phyloP scores from a whole-genome alignment of 2,888 invertebrate genomes.

The Fragum fragum region DNA sequence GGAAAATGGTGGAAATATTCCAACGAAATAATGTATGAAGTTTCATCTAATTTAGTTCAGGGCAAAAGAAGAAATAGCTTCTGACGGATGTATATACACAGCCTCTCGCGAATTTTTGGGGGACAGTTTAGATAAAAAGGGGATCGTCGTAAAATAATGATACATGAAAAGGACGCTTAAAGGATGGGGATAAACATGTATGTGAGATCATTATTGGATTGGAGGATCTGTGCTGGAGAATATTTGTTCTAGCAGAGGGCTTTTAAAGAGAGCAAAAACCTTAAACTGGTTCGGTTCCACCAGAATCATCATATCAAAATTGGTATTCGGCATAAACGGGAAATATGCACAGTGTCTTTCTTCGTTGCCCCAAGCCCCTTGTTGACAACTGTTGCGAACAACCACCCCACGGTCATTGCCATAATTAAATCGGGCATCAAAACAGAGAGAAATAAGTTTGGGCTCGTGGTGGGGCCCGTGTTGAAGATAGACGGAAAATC shows the following conservation, averaged over 20 bases:
- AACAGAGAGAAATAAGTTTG: conserved; percentile 65
- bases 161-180: too few relatives aligned
- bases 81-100: too few relatives aligned
- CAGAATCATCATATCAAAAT: conserved; percentile 78
- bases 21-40: too few relatives aligned
- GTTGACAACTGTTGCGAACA: conserved; percentile 70
- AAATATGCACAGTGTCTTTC: conserved; percentile 71
- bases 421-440: conserved; percentile 74
- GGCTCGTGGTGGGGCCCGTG: conserved; percentile 54
- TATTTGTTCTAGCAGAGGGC: not conserved
- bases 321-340: conserved; percentile 73
- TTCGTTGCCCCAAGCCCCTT: conserved; percentile 71
- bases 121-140: too few relatives aligned
- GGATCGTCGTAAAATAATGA: too few relatives aligned
- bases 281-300: conserved; percentile 71
- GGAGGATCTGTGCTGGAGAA: not conserved
- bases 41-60: too few relatives aligned
- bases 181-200: too few relatives aligned
- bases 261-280: conserved; percentile 82
- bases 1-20: too few relatives aligned
- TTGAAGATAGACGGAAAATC: conserved; percentile 60
- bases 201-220: too few relatives aligned
- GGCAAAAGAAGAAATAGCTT: too few relatives aligned
- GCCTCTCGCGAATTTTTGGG: too few relatives aligned
- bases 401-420: conserved; percentile 60